Evolutionary conservation across 2,797 vertebrate species (phyloP).

Genomic region (Micromesistius poutassou): DNA sequence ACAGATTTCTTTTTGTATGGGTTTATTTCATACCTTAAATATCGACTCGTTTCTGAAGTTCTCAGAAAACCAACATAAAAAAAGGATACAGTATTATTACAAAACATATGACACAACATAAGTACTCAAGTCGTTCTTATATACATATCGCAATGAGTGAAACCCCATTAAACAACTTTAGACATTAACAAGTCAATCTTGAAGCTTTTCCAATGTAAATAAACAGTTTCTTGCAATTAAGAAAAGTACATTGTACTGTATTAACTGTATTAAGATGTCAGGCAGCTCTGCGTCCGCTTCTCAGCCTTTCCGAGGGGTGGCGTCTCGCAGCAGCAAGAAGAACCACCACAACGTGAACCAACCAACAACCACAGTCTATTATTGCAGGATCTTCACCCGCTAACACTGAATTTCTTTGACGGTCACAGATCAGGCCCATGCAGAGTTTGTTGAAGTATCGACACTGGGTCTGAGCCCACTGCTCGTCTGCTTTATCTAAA

Average conservation of each 20-base stretch:
- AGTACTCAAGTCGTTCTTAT: conserved; percentile 95
- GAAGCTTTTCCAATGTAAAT: conserved; percentile 88
- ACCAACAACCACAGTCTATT: conserved; percentile 73
- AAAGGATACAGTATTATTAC: conserved; percentile 88
- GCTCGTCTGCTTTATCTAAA: conserved; percentile 60
- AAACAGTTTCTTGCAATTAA: conserved; percentile 87
- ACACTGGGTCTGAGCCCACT: conserved; percentile 67
- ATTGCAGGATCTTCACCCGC: conserved; percentile 77
- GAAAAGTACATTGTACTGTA: conserved; percentile 86
- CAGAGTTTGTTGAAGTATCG: conserved; percentile 88
- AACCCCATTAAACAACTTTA: conserved; percentile 94
- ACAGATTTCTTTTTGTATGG: conserved; percentile 69
- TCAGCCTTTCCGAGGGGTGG: conserved; percentile 55
- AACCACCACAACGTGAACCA: conserved; percentile 53
- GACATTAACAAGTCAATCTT: conserved; percentile 89
- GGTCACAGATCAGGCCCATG: conserved; percentile 83
- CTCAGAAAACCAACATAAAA: conserved; percentile 93
- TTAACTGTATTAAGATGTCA: conserved; percentile 73
- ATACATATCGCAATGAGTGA: conserved; percentile 97
- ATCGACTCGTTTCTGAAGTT: conserved; percentile 86
- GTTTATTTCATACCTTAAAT: conserved; percentile 96
- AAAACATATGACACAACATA: conserved; percentile 90
- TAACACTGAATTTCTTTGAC: conserved; percentile 89
- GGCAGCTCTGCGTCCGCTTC: conserved; percentile 70
- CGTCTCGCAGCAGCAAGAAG: conserved; percentile 73